Evolutionary conservation across 1,140 invertebrate species (phyloP).

Genomic region (Trachymyrmex septentrionalis): DNA sequence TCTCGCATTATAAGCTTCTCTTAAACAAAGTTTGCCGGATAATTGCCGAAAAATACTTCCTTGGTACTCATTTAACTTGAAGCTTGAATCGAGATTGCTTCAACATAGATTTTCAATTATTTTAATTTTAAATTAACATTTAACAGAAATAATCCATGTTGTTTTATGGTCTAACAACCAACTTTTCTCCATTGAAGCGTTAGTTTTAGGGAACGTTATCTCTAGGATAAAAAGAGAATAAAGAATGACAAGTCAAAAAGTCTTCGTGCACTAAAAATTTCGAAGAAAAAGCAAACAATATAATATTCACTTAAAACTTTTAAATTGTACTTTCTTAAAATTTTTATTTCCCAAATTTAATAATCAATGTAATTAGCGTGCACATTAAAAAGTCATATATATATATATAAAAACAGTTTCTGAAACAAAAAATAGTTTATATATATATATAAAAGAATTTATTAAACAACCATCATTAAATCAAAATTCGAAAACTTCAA

Average conservation of each 20-base stretch:
- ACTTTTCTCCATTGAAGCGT: background rate
- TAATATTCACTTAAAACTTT: background rate
- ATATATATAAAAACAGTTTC: background rate
- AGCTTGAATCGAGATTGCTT: background rate
- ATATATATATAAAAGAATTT: background rate
- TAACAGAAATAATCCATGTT: background rate
- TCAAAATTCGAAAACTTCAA: background rate
- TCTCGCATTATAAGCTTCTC: constrained; percentile 15
- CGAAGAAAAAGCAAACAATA: background rate
- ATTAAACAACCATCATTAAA: background rate
- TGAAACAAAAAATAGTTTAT: too few relatives aligned
- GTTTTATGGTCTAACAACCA: background rate
- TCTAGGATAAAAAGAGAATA: background rate
- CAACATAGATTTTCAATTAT: constrained; percentile 10
- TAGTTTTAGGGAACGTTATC: background rate
- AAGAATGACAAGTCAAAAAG: background rate
- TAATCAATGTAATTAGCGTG: background rate
- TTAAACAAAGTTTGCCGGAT: background rate
- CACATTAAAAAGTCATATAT: background rate
- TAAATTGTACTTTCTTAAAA: background rate
- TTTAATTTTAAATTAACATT: background rate
- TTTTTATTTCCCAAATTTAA: background rate
- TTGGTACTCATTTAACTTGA: background rate
- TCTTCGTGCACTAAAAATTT: background rate
- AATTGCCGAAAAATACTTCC: constrained; percentile 33